phyloP scores from a whole-genome alignment of 2,797 vertebrate genomes.

The Phalanger gymnotis region DNA sequence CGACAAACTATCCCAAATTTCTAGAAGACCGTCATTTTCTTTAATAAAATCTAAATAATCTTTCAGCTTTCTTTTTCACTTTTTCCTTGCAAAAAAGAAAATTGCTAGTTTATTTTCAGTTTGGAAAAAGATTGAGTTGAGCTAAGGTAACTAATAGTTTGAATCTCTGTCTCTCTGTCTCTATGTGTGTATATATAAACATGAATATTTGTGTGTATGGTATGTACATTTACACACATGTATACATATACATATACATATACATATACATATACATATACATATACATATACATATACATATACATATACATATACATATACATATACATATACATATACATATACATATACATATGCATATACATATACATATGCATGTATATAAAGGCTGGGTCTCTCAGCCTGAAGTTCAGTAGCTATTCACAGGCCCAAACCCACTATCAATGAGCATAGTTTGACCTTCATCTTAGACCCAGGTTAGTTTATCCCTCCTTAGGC shows the following conservation, averaged over 20 bases:
- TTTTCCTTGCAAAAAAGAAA: neutral
- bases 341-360: neutral
- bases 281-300: neutral
- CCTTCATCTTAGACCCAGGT: neutral
- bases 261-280: no score
- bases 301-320: no score
- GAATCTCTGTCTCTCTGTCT: neutral
- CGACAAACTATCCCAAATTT: neutral
- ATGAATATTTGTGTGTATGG: neutral
- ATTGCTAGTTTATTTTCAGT: neutral
- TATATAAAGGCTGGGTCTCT: neutral
- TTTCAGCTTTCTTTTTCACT: neutral
- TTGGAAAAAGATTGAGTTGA: neutral
- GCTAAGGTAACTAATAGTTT: neutral
- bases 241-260: no score
- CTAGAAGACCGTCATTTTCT: neutral
- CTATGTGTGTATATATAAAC: no score
- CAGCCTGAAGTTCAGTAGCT: neutral
- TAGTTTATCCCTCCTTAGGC: neutral
- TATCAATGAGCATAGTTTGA: neutral
- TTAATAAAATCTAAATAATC: neutral
- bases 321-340: no score
- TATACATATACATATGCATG: neutral
- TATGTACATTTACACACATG: no score
- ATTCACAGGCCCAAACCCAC: neutral